Conservation (phyloP, 1,140 invertebrate species). For the Archivesica marissinica region DNA sequence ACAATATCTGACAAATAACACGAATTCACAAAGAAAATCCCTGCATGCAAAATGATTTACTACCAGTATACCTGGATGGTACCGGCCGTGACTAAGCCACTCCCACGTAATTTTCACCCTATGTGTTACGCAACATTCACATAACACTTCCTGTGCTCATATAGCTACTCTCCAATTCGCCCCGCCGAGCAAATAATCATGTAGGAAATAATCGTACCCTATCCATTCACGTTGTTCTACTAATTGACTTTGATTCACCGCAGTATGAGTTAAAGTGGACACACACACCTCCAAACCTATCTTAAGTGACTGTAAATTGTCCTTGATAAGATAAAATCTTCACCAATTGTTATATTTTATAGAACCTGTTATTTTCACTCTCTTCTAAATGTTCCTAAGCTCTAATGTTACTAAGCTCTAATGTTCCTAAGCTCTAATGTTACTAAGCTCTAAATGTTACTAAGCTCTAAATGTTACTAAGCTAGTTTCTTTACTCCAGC, state of each 20-base stretch:
- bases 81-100: not conserved
- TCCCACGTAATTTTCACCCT: constrained; percentile 6
- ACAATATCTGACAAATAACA: too few relatives aligned
- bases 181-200: constrained; percentile 44
- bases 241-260: constrained; percentile 55
- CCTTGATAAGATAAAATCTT: constrained; percentile 3
- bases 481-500: too few relatives aligned
- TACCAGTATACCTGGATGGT: not conserved
- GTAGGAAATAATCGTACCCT: constrained; percentile 4
- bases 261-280: not conserved
- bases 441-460: too few relatives aligned
- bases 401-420: too few relatives aligned
- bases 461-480: too few relatives aligned
- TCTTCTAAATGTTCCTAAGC: too few relatives aligned
- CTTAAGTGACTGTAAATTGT: constrained; percentile 13
- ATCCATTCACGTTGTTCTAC: constrained; percentile 30
- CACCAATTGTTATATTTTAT: not conserved
- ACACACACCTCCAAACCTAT: not conserved
- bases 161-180: not conserved
- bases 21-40: too few relatives aligned
- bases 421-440: too few relatives aligned
- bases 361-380: not conserved
- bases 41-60: not conserved
- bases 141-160: constrained; percentile 9
- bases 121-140: not conserved